Conservation (phyloP, 2,797 vertebrate genomes). For the Esox masquinongy region DNA sequence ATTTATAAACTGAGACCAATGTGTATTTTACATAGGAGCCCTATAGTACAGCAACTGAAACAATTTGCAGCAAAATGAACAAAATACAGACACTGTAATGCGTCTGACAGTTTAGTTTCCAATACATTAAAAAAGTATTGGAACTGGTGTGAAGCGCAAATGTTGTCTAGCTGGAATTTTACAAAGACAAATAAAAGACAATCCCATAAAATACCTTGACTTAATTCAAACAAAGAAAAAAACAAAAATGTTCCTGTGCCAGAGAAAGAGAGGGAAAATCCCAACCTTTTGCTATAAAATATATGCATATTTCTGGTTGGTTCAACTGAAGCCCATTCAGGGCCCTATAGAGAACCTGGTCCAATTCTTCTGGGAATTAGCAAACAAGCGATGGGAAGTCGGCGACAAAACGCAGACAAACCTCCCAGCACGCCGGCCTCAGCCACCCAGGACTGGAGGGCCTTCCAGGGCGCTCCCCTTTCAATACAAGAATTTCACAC, state of each 20-base stretch:
- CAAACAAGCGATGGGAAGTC: conserved; percentile 92
- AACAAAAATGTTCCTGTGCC: neutral
- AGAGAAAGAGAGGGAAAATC: conserved; percentile 71
- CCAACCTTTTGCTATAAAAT: conserved; percentile 45
- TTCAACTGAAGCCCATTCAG: conserved; percentile 67
- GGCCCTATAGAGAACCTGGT: conserved; percentile 69
- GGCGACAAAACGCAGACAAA: conserved; percentile 73
- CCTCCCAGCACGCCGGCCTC: conserved; percentile 92
- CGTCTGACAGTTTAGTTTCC: too few species aligned
- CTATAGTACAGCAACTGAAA: neutral
- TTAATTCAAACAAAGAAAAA: neutral
- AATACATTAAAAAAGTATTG: conserved; percentile 67
- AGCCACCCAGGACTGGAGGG: conserved; percentile 90
- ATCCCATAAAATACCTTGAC: too few species aligned
- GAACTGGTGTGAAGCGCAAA: conserved; percentile 75
- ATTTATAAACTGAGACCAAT: neutral
- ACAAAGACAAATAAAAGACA: too few species aligned
- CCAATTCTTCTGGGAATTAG: conserved; percentile 81
- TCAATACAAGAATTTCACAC: conserved; percentile 97
- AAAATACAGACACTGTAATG: neutral
- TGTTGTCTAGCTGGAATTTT: neutral
- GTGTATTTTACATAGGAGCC: neutral
- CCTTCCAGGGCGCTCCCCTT: conserved; percentile 85
- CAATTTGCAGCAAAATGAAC: neutral
- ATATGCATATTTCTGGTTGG: conserved; percentile 68